Conservation (phyloP, 2,113 vertebrate genomes). For the Plecturocebus donacophilus region DNA sequence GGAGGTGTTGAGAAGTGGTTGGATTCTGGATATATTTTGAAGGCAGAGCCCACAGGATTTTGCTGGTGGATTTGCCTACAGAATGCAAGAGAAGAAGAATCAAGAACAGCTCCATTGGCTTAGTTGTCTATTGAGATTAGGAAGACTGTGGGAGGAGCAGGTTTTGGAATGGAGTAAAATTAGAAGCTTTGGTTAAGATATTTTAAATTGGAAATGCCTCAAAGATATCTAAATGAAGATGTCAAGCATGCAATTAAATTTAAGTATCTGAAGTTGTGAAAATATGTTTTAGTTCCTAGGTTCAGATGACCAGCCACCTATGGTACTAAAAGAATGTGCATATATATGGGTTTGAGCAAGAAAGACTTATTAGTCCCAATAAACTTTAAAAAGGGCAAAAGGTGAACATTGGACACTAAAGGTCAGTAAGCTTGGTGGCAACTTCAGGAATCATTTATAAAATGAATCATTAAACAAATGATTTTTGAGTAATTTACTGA, state of each 20-base stretch:
- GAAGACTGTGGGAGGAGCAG: not conserved
- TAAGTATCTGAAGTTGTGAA: not conserved
- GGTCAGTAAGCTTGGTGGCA: not conserved
- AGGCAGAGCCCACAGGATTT: not conserved
- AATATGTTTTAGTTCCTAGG: not conserved
- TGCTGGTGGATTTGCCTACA: not conserved
- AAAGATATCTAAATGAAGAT: not conserved
- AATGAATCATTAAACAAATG: not conserved
- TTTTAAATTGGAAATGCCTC: not conserved
- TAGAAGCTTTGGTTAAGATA: not conserved
- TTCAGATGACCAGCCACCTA: not conserved
- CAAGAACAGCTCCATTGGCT: not conserved
- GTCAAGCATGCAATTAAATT: not conserved
- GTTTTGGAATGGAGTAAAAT: not conserved
- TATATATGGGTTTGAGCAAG: not conserved
- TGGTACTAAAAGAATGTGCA: not conserved
- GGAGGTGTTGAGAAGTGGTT: not conserved
- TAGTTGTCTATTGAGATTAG: not conserved
- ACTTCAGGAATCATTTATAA: not conserved
- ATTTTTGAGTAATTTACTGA: slow-evolving; percentile 9
- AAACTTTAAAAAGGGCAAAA: not conserved
- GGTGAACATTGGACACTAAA: not conserved
- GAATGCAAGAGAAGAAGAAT: not conserved
- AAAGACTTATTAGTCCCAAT: not conserved
- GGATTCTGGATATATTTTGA: not conserved